phyloP scores from a whole-genome alignment of 2,797 vertebrate species.

The Peromyscus aztecus region DNA sequence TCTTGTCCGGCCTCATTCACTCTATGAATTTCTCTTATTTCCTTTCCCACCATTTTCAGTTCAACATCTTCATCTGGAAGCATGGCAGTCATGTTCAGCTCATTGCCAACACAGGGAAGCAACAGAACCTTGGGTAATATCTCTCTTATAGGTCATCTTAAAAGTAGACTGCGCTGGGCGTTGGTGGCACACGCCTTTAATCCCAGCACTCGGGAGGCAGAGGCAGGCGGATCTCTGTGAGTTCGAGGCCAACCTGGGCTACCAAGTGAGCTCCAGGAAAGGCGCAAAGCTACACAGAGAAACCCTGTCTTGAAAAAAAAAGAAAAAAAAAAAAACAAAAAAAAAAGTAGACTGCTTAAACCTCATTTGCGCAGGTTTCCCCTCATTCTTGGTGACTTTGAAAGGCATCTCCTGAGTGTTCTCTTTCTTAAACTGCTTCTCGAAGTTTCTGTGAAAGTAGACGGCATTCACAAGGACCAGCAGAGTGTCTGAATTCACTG shows the following conservation, averaged over 20 bases:
- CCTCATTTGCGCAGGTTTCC: background rate
- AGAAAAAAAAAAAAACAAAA: too few species aligned
- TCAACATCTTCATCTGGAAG: background rate
- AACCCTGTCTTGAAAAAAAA: too few species aligned
- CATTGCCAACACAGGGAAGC: background rate
- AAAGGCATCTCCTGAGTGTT: background rate
- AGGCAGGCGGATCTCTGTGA: too few species aligned
- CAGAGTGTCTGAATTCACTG: rapidly evolving
- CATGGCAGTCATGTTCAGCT: background rate
- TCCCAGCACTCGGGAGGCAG: too few species aligned
- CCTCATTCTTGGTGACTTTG: conserved; percentile 63
- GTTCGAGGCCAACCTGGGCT: too few species aligned
- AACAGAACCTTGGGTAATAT: background rate
- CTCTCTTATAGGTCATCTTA: background rate
- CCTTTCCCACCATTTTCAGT: background rate
- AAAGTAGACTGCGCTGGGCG: too few species aligned
- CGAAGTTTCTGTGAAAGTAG: conserved; percentile 73
- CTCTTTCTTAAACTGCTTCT: background rate
- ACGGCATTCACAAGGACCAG: conserved; percentile 70
- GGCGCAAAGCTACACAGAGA: too few species aligned
- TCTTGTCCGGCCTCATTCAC: background rate
- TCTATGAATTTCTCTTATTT: background rate
- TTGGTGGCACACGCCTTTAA: too few species aligned
- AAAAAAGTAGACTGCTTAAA: too few species aligned
- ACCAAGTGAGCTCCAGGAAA: too few species aligned